Evolutionary conservation across 2,888 invertebrate genomes (phyloP), one percentile per base, ranked within the genome.

Genomic region (Scrobipalpa atriplicella): DNA sequence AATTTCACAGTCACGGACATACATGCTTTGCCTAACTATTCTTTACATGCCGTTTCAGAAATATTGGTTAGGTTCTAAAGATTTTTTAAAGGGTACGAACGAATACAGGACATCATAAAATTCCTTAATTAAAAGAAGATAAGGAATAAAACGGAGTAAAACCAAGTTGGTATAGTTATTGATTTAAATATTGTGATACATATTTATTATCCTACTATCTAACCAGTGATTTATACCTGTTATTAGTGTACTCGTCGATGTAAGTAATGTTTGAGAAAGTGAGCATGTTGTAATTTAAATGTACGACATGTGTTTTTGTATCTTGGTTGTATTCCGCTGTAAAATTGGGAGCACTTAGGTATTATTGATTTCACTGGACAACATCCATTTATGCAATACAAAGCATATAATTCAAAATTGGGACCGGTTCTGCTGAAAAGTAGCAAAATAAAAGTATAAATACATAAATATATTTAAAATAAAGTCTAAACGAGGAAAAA

Each of bases 341-440:
- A 9, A 56, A 1, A 29, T 29, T n/a, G 29, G 29, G 1, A n/a
- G 13, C 29, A 21, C 39, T 21, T 52, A 47, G 0, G 2, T 36
- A 58, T 52, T 71, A 72, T 64, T 62, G 71, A 67, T 56, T 21
- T 6, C 62, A 65, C 43, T 65, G 19, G 29, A 67, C 68, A 72
- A 62, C 69, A 67, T 65, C 56, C 62, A 64, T 19, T n/a, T 56
- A 21, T 38, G 56, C 64, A 67, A 70, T 70, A 77, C 73, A 67
- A 71, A 74, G 68, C 62, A 68, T 63, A 3, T 29, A 29, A 52
- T 52, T 62, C 47, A 29, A 52, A 18, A 63, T 18, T 51, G 51
- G 56, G 16, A 21, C 21, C n/a, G 54, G 3, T 58, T 16, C 1
- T 51, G 51, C 52, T 63, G 63, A 58, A 64, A 19, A 43, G 38